Base-by-base conservation (phyloP, 2,888 invertebrate genomes). In the Diarsia rubi region DNA sequence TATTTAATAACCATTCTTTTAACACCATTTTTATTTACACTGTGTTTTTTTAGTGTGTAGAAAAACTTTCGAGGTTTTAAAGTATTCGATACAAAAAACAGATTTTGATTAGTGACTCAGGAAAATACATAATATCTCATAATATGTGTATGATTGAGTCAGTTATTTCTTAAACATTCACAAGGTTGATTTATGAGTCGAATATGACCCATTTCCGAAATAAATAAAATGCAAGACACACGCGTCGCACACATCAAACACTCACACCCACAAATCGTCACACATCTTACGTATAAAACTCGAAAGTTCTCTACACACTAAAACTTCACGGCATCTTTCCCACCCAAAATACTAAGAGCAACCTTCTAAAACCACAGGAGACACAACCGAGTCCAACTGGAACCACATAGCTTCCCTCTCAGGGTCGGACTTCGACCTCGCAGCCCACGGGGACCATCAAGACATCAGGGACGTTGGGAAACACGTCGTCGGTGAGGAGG, bases 391-490 rank as follows among this genome's bases (percentile, higher is more conserved):
- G 70, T 88, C 94, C 0, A 92, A 93, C 70, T 97, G 97, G 97
- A 96, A 97, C 89, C 95, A 97, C 82, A 94, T 97, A 60, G 95
- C 95, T 31, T 97, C 97, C 8, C 91, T 97, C 47, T 97, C 97
- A 0, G 97, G 97, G 69, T 97, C 97, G 1, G 97, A 97, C 86
- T 97, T 98, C 91, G 97, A 98, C 92, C 94, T 97, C 77, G 97
- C 97, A 69, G 95, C 97, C 12, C 97, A 97, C 88, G 95, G 94
- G 1, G 92, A 94, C 66, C 92, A 93, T 63, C 92, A 93, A 69
- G 89, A 90, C 88, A 88, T 95, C 27, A 79, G 85, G 8, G 92
- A 94, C 69, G 82, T 94, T 49, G 81, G 93, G 64, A 91, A 89
- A 37, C 94, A 93, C 79, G 93, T 95, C n/a, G 90, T 93, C 57